Base-by-base conservation (phyloP, 2,888 invertebrate genomes). In the Alloscopus bannaensis region DNA sequence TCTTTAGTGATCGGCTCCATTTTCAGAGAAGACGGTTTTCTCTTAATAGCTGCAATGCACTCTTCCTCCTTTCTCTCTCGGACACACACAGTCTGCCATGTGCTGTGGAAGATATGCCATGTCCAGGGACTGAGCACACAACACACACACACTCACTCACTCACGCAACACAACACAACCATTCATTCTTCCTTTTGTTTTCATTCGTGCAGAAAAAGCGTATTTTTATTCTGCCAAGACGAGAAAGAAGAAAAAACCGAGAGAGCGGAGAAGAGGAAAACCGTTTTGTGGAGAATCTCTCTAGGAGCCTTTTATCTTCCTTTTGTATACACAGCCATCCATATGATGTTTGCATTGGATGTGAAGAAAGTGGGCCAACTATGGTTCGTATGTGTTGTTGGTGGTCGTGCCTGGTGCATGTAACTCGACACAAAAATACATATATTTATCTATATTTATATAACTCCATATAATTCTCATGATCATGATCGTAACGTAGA, bases 151-250 rank as follows among this genome's bases (percentile, higher is more conserved):
- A 59, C n/a, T 22, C 64, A 45, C 3, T 3, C 3, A 28, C 65
- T 47, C 28, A 24, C 45, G 47, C 4, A 4, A 45, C 45, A 45
- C 45, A 45, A 45, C 45, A 4, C 45, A 45, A 16, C 45, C 65
- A 65, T 29, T 42, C 29, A 8, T 28, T 42, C 13, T n/a, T n/a
- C 65, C 16, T 29, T 64, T 26, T 45, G 20, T 64, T 42, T 42
- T 42, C 69, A 52, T 72, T 72, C 72, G 72, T 72, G 72, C 72
- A 72, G 72, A 72, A 72, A 72, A 72, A 72, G 72, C 72, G 64
- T 64, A n/a, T 72, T 72, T 45, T 72, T 72, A 50, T 62, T 62
- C 42, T 72, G 72, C 72, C 72, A 72, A 72, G 40, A 72, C 4
- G 45, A 16, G 18, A 60, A 62, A 64, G 11, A 36, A 29, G 16